phyloP scores from a whole-genome alignment of 2,113 vertebrate genomes.

The Chascanopsetta lugubris region DNA sequence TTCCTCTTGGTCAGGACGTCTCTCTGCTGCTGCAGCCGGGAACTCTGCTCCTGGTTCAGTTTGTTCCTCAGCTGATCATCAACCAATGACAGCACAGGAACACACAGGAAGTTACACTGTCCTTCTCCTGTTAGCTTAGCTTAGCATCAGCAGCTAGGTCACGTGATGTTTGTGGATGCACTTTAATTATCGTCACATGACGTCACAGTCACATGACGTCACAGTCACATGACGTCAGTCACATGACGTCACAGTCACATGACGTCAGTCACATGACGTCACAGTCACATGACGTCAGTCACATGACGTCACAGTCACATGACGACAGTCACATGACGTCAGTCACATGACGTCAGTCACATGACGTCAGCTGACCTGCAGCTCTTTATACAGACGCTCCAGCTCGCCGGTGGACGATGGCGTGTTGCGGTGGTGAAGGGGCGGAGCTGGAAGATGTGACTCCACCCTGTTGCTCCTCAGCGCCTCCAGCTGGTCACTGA shows the following conservation, averaged over 20 bases:
- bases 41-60: conserved; percentile 92
- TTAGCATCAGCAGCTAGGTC: neutral
- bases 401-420: conserved; percentile 83
- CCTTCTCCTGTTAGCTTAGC: neutral
- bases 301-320: too few relatives aligned
- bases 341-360: too few relatives aligned
- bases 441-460: conserved; percentile 40
- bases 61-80: conserved; percentile 84
- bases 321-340: too few relatives aligned
- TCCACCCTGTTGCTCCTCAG: conserved; percentile 88
- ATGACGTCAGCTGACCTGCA: conserved; percentile 85
- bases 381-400: conserved; percentile 89
- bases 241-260: too few relatives aligned
- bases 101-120: neutral
- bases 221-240: too few relatives aligned
- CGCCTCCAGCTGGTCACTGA: conserved; percentile 90
- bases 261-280: too few relatives aligned
- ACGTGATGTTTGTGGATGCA: too few relatives aligned
- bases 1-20: conserved; percentile 91
- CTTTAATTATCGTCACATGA: too few relatives aligned
- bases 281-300: too few relatives aligned
- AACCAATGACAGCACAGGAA: neutral
- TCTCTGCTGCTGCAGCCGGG: conserved; percentile 90
- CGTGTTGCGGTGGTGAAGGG: neutral
- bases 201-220: too few relatives aligned